Conservation (phyloP, 2,888 invertebrate genomes). For the Dryobota labecula region DNA sequence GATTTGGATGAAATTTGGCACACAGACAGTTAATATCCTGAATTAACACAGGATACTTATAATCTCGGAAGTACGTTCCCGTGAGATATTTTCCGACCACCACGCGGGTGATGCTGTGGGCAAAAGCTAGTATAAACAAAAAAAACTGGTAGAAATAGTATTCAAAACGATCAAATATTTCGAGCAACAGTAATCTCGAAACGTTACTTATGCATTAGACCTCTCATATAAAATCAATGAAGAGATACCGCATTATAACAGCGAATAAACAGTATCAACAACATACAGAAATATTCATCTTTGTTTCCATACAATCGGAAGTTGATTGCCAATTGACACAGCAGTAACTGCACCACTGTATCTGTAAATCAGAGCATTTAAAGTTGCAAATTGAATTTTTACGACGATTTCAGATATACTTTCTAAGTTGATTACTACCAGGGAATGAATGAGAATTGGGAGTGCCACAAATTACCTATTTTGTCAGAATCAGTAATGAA, state of each 20-base stretch:
- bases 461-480: neutral
- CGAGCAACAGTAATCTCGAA: neutral
- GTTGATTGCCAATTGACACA: conserved; percentile 57
- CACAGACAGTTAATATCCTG: neutral
- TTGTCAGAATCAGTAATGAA: neutral
- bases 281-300: conserved; percentile 22
- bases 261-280: neutral
- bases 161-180: neutral
- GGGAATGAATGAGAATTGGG: conserved; percentile 12
- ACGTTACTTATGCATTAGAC: neutral
- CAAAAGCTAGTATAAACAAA: neutral
- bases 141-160: neutral
- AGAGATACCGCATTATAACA: neutral
- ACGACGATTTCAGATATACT: conserved; percentile 15
- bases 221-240: neutral
- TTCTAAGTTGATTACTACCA: conserved; percentile 22
- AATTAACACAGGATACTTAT: neutral
- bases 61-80: too few species aligned
- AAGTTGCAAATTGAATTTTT: conserved; percentile 42
- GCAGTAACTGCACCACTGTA: conserved; percentile 27
- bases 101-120: neutral
- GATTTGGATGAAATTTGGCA: neutral
- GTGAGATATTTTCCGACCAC: neutral
- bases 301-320: conserved; percentile 37
- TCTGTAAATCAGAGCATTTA: conserved; percentile 42